Base-by-base conservation (phyloP, 2,113 vertebrate genomes). In the Salvator merianae region DNA sequence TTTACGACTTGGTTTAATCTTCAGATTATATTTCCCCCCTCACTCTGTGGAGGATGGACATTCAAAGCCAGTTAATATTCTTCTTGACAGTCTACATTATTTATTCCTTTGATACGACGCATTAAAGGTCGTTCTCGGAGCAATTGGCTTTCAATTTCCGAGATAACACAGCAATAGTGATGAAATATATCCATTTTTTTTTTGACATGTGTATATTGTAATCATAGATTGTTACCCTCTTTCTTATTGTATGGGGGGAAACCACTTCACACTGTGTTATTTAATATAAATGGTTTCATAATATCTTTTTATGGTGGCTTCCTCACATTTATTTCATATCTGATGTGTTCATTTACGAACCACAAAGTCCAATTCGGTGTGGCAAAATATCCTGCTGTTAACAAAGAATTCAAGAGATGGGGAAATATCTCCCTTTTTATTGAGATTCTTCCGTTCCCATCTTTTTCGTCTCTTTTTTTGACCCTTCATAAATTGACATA, bases 1-100 rank as follows among this genome's bases (percentile, higher is more conserved):
- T 77, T 77, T 86, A 70, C 5, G 43, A 74, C 62, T 85, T 73
- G 47, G 34, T 86, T 81, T 81, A 86, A 86, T 86, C 84, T 82
- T 82, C 84, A 77, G 77, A 82, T 86, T 76, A 82, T 72, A 5
- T 38, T 77, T 63, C 62, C 7, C 28, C 50, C 36, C 28, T 78
- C 78, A 53, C 73, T 78, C 68, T n/a, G 38, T 87, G 43, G 40
- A 83, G 43, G 74, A 77, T 78, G 73, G 74, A 40, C 69, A 77
- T 77, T 59, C 65, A 30, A 22, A 53, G 53, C 66, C 14, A 53
- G n/a, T 53, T 82, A 65, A 77, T 77, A 83, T 73, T 70, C 66
- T 65, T 59, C 53, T 50, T 78, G 74, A 62, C 65, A 62, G 63
- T 20, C 10, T 30, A 26, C 40, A 71, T 86, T 78, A 65, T 87